Evolutionary conservation across 2,797 vertebrate species (phyloP), one percentile per base, ranked within the genome.

Genomic region (Epinephelus awoara): DNA sequence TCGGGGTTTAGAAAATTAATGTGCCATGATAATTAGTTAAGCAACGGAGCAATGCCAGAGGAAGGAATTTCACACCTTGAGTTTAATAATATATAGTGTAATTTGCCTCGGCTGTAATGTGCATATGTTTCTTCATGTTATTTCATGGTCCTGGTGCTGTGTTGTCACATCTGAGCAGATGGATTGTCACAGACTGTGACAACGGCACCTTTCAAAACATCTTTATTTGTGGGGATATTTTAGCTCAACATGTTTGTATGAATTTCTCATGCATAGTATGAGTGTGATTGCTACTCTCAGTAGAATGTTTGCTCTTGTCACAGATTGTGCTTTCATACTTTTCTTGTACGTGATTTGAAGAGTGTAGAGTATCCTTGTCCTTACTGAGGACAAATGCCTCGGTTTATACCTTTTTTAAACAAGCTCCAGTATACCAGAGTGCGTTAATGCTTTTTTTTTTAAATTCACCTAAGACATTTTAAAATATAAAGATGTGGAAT

Each of bases 11-110:
- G 77, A 89, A 93, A 94, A 93, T 91, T 86, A 94, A 95, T 93
- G 89, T 85, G 76, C 85, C 93, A 77, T 93, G 90, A 93, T 94
- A 94, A 96, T 94, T 94, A 94, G 90, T 93, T 93, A 92, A 93
- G 91, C 87, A 92, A 87, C 83, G 72, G 85, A 84, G 88, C 72
- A 83, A 83, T 76, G 90, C 88, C 88, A 74, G 86, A 89, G 82
- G 91, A 92, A 62, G 79, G 74, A 87, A 93, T 93, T 92, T 92
- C 93, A 93, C 93, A 94, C 92, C 92, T 94, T 87, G 88, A 89
- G 87, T 92, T 94, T 85, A 90, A 92, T 93, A 92, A 92, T 92
- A 91, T 87, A 94, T 87, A 79, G 80, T 74, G 75, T 77, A 65
- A 93, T 93, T 91, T 91, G 91, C 77, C 67, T 81, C 56, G 86